Conservation (phyloP, 1,140 invertebrate species). For the Melipona quadrifasciata region DNA sequence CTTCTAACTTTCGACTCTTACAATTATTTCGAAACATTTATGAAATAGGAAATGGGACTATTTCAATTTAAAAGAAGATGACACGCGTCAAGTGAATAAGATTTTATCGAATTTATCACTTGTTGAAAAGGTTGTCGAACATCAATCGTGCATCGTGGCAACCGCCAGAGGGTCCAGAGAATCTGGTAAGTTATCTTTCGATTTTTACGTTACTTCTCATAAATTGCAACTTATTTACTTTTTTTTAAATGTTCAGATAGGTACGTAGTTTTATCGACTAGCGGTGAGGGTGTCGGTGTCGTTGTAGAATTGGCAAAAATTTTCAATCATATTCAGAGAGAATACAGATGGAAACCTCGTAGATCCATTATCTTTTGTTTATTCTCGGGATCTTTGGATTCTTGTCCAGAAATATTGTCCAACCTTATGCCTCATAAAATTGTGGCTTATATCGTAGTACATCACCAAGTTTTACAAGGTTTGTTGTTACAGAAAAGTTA, state of each 20-base stretch:
- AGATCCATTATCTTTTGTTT: constrained; percentile 76
- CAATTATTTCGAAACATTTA: not conserved
- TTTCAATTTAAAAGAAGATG: constrained; percentile 8
- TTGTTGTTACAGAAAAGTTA: constrained; percentile 39
- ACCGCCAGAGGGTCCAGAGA: constrained; percentile 71
- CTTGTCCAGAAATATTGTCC: constrained; percentile 69
- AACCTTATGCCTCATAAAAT: constrained; percentile 68
- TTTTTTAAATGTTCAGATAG: constrained; percentile 71
- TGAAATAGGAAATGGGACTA: constrained; percentile 34
- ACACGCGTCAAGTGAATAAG: constrained; percentile 46
- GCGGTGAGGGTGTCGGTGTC: constrained; percentile 68
- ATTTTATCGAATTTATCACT: constrained; percentile 58
- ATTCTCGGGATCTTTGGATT: constrained; percentile 67
- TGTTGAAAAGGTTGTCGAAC: constrained; percentile 59
- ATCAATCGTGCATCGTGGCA: constrained; percentile 65
- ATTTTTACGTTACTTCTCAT: not conserved
- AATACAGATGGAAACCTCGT: constrained; percentile 73
- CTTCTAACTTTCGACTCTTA: not conserved
- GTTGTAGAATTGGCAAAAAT: constrained; percentile 71
- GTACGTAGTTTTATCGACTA: constrained; percentile 73
- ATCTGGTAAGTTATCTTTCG: constrained; percentile 67
- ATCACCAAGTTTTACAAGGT: constrained; percentile 71
- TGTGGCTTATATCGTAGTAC: constrained; percentile 73
- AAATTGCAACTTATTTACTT: not conserved
- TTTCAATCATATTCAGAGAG: constrained; percentile 64